phyloP scores from a whole-genome alignment of 2,888 invertebrate species.

The Phoenoteleia sp. region DNA sequence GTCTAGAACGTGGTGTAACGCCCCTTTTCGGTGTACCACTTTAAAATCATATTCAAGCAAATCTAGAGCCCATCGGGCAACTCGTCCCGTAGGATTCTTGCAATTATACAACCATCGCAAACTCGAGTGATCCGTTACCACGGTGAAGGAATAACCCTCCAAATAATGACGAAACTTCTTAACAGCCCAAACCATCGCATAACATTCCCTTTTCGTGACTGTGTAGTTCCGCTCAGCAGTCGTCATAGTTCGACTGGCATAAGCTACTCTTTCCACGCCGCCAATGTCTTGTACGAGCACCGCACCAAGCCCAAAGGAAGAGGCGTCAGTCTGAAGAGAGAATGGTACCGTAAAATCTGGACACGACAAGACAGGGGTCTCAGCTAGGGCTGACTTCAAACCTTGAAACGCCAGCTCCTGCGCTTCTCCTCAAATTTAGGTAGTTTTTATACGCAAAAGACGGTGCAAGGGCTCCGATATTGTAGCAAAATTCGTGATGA shows the following conservation, averaged over 20 bases:
- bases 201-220: constrained; percentile 64
- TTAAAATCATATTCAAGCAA: constrained; percentile 16
- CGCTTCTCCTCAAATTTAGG: constrained; percentile 59
- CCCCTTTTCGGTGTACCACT: constrained; percentile 46
- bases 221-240: constrained; percentile 63
- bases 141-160: constrained; percentile 62
- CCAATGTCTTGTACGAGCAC: constrained; percentile 72
- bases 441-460: constrained; percentile 60
- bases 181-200: constrained; percentile 62
- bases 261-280: constrained; percentile 57
- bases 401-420: constrained; percentile 71
- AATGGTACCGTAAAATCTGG: constrained; percentile 72
- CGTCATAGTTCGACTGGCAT: constrained; percentile 61
- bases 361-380: constrained; percentile 62
- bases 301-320: constrained; percentile 51
- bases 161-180: constrained; percentile 55
- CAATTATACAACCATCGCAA: constrained; percentile 50
- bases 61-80: constrained; percentile 75
- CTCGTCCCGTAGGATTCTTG: constrained; percentile 26
- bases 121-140: constrained; percentile 73
- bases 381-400: constrained; percentile 49
- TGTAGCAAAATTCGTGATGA: constrained; percentile 70
- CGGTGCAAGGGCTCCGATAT: constrained; percentile 67
- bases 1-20: constrained; percentile 55
- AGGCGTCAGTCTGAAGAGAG: constrained; percentile 64